A percentile compares a stretch with the other conserved stretches of the same genome.
Conservation (phyloP, 2,113 vertebrate genomes). For the Ceratotherium simum region DNA sequence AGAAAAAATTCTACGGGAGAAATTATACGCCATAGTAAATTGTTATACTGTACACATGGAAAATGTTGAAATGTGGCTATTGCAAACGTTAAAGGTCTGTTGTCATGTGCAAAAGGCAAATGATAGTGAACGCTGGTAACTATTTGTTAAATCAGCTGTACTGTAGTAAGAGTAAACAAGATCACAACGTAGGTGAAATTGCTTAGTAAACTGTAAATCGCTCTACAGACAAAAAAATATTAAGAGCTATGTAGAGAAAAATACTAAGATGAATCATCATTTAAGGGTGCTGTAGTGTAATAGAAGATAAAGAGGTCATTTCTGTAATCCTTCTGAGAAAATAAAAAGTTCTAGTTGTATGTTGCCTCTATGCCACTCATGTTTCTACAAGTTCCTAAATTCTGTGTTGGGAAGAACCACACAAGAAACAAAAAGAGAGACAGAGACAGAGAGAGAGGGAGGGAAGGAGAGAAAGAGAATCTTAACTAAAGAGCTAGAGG, state of each 20-base stretch:
- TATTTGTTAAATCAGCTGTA: neutral
- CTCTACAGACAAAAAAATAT: neutral
- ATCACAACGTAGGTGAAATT: neutral
- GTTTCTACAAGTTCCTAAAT: neutral
- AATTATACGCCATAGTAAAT: neutral
- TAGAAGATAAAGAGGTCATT: neutral
- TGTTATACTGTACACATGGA: neutral
- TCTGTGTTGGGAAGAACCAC: neutral
- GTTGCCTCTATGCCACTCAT: neutral
- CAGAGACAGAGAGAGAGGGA: neutral
- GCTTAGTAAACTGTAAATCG: neutral
- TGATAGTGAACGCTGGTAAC: neutral
- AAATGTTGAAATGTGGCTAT: neutral
- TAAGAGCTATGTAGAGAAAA: neutral
- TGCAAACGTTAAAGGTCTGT: neutral
- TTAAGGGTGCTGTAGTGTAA: neutral
- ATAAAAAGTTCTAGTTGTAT: neutral
- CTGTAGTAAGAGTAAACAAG: neutral
- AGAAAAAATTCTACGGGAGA: neutral
- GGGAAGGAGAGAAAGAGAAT: neutral
- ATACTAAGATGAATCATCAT: neutral
- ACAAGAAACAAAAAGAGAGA: neutral
- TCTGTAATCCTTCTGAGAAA: conserved; percentile 25
- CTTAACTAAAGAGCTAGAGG: neutral
- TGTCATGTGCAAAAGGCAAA: neutral